Evolutionary conservation across 2,113 vertebrate species (phyloP).

Genomic region (western clawed frog (Xenopus tropicalis)): UCB_Xtro_10.0 CM004443.2:59234501-59235000

Average conservation of each 20-base stretch:
- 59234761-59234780: constrained; percentile 99
- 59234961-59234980: too few species aligned
- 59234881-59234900: constrained; percentile 67
- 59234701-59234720: constrained; percentile 87
- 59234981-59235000: too few species aligned
- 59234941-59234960: too few species aligned
- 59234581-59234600: too few species aligned
- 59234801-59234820: constrained; percentile 97
- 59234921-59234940: neutral
- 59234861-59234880: constrained; percentile 96
- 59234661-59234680: neutral
- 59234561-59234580: too few species aligned
- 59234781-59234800: constrained; percentile 98
- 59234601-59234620: too few species aligned
- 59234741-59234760: constrained; percentile 96
- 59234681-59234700: constrained; percentile 36
- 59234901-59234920: fast-evolving
- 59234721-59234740: constrained; percentile 95
- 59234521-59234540: too few species aligned
- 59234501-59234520: too few species aligned
- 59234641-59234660: too few species aligned
- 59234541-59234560: too few species aligned
- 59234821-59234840: constrained; percentile 98
- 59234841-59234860: constrained; percentile 97
- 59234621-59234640: too few species aligned